Conservation (phyloP, 2,113 vertebrate species). For the Pterocles burchelli region DNA sequence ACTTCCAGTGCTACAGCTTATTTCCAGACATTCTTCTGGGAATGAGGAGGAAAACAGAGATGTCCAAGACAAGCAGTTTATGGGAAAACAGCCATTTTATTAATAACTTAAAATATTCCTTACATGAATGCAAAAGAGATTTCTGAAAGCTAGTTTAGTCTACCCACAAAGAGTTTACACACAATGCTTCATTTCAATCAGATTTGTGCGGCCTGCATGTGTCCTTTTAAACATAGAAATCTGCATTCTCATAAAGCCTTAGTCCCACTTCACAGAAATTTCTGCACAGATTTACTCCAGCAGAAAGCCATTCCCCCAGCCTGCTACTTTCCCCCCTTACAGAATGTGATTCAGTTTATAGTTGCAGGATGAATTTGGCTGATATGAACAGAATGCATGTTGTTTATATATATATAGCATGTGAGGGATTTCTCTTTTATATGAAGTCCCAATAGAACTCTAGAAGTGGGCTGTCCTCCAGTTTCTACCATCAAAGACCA, state of each 20-base stretch:
- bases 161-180: not conserved
- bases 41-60: not conserved
- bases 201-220: not conserved
- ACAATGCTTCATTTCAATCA: not conserved
- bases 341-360: not conserved
- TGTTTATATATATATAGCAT: not conserved
- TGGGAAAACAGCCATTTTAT: not conserved
- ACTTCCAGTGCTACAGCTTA: not conserved
- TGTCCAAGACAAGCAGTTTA: not conserved
- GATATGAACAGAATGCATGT: not conserved
- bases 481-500: not conserved
- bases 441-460: not conserved
- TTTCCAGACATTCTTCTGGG: not conserved
- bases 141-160: not conserved
- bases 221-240: not conserved
- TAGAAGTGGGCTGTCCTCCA: not conserved
- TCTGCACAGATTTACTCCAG: not conserved
- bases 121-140: not conserved
- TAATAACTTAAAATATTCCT: not conserved
- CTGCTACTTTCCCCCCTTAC: not conserved
- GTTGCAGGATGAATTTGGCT: not conserved
- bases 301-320: not conserved
- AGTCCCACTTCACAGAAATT: not conserved
- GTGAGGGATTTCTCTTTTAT: not conserved
- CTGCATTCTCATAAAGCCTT: not conserved